These are phyloP conservation scores for Xylophagus ater DNA, from an alignment of 2,888 invertebrate genomes.

Conservation along the genomic window DNA sequence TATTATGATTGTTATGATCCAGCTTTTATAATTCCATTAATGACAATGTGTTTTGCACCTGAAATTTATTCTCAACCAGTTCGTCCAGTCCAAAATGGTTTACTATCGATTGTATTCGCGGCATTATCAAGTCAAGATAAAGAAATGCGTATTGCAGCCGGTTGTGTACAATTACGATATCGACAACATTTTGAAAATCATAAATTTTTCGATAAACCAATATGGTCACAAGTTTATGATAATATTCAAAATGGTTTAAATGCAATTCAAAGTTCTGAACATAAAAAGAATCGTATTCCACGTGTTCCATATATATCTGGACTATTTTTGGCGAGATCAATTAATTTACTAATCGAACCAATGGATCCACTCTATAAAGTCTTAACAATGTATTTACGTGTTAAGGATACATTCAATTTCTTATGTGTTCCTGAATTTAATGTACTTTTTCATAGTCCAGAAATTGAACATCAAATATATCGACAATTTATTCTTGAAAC, in stretches of 20 bases:
- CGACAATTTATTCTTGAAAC: constrained; percentile 68
- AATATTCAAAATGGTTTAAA: constrained; percentile 33
- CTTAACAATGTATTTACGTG: constrained; percentile 65
- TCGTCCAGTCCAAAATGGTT: constrained; percentile 56
- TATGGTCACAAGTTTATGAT: constrained; percentile 37
- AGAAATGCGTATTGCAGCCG: constrained; percentile 59
- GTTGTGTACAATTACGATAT: constrained; percentile 61
- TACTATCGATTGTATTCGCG: constrained; percentile 57
- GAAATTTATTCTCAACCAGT: constrained; percentile 63
- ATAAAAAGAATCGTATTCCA: constrained; percentile 34
- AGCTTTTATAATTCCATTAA: constrained; percentile 65
- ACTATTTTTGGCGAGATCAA: constrained; percentile 32
- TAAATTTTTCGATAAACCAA: constrained; percentile 38
- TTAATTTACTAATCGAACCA: constrained; percentile 62
- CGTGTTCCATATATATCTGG: constrained; percentile 33
- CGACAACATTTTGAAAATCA: constrained; percentile 61
- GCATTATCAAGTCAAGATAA: constrained; percentile 58
- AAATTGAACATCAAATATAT: constrained; percentile 55
- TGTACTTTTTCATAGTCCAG: constrained; percentile 69
- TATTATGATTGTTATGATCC: constrained; percentile 61
- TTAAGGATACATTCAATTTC: constrained; percentile 66
- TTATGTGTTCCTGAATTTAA: constrained; percentile 79
- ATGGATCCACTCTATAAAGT: constrained; percentile 64
- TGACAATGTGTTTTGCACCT: constrained; percentile 62
- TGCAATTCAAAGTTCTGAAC: constrained; percentile 27